Conservation (phyloP, 2,797 vertebrate genomes). For the Hafferia zeledoni region DNA sequence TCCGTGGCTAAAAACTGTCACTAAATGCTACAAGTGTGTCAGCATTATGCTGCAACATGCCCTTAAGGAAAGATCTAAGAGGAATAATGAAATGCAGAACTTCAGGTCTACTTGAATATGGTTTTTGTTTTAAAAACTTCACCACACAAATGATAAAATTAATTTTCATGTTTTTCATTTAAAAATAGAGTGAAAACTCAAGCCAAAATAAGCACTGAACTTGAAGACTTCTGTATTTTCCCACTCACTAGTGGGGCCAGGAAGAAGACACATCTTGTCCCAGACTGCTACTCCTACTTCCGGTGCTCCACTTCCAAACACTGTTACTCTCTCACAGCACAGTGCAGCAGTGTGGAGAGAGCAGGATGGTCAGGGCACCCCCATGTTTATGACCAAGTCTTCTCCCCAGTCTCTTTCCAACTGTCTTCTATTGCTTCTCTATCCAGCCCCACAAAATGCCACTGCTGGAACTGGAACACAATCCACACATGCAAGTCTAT, state of each 20-base stretch:
- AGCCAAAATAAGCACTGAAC: not conserved
- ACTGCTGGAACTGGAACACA: not conserved
- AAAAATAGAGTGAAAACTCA: not conserved
- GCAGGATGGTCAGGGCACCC: not conserved
- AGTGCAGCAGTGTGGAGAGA: not conserved
- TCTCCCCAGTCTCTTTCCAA: not conserved
- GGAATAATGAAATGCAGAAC: not conserved
- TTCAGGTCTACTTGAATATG: not conserved
- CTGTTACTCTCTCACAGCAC: not conserved
- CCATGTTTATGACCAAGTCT: not conserved
- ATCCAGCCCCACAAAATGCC: not conserved
- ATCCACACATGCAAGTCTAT: accelerated
- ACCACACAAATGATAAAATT: not conserved
- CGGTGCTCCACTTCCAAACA: not conserved
- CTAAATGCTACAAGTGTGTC: not conserved
- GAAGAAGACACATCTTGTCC: not conserved
- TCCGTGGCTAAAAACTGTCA: not conserved
- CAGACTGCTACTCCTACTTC: not conserved
- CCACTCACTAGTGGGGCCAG: not conserved
- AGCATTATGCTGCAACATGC: not conserved
- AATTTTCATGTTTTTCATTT: not conserved
- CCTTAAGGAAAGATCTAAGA: not conserved
- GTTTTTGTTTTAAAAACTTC: not conserved
- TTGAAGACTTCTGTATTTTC: not conserved
- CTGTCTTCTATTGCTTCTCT: not conserved